phyloP scores from a whole-genome alignment of 64 coral and sea anemone species.

The Anthopleura sola region DNA sequence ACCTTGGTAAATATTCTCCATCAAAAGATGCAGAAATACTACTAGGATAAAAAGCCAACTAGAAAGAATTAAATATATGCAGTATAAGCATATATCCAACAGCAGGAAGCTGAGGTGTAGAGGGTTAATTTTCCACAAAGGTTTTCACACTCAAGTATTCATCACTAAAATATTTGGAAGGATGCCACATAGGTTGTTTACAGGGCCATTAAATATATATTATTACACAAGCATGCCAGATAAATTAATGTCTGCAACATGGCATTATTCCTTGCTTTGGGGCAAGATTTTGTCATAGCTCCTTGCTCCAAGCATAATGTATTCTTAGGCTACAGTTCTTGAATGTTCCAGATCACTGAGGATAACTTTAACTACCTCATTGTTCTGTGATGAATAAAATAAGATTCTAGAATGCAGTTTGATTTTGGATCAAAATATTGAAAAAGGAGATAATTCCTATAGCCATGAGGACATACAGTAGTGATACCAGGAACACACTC shows the following conservation, averaged over 20 bases:
- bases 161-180: constrained; percentile 3
- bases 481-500: not conserved
- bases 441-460: not conserved
- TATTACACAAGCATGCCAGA: not conserved
- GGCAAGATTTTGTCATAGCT: not conserved
- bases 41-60: not conserved
- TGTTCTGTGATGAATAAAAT: not conserved
- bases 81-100: not conserved
- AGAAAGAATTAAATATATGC: not conserved
- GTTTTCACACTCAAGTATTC: not conserved
- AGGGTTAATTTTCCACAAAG: not conserved
- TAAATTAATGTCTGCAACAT: not conserved
- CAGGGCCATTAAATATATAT: not conserved
- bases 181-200: not conserved
- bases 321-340: not conserved
- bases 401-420: not conserved
- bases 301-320: not conserved
- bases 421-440: not conserved
- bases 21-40: not conserved
- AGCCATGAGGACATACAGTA: not conserved
- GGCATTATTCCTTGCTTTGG: not conserved
- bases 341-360: not conserved
- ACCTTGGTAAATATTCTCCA: not conserved
- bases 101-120: not conserved
- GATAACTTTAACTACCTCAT: not conserved